phyloP scores from a whole-genome alignment of 2,888 invertebrate genomes.

The Synanthedon tipuliformis region DNA sequence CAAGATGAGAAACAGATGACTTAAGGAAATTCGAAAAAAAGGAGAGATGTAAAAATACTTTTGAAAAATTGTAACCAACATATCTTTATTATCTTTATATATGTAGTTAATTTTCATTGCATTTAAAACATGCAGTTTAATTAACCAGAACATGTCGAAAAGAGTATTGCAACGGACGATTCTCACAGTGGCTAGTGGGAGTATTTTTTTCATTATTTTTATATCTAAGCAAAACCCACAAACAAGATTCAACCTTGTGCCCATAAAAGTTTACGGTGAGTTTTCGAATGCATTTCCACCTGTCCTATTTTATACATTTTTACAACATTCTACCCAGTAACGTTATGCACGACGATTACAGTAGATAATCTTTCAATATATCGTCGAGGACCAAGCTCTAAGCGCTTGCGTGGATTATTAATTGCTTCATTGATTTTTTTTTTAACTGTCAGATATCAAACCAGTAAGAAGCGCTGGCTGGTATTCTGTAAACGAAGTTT shows the following conservation, averaged over 20 bases:
- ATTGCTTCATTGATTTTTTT: conserved; percentile 37
- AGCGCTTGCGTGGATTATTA: conserved; percentile 30
- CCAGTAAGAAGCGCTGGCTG: background rate
- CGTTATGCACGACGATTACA: background rate
- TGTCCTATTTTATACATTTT: conserved; percentile 7
- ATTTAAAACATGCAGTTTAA: background rate
- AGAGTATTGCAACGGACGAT: conserved; percentile 4
- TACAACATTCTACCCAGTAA: conserved; percentile 2
- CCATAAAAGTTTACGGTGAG: background rate
- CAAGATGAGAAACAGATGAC: too few species aligned
- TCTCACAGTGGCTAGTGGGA: conserved; percentile 18
- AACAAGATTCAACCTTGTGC: background rate
- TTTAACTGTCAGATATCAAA: background rate
- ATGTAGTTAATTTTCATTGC: background rate
- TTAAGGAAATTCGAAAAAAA: too few species aligned
- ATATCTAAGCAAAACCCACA: background rate
- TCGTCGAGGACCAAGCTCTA: conserved; percentile 5
- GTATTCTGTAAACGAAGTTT: conserved; percentile 4
- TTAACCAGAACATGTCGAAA: conserved; percentile 1
- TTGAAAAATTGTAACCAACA: too few species aligned
- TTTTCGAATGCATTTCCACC: background rate
- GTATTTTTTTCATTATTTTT: conserved; percentile 2
- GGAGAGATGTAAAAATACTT: too few species aligned
- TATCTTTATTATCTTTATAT: too few species aligned
- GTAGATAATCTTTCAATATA: conserved; percentile 6